phyloP scores from a whole-genome alignment of 2,888 invertebrate genomes.

The Diarsia dahlii region DNA sequence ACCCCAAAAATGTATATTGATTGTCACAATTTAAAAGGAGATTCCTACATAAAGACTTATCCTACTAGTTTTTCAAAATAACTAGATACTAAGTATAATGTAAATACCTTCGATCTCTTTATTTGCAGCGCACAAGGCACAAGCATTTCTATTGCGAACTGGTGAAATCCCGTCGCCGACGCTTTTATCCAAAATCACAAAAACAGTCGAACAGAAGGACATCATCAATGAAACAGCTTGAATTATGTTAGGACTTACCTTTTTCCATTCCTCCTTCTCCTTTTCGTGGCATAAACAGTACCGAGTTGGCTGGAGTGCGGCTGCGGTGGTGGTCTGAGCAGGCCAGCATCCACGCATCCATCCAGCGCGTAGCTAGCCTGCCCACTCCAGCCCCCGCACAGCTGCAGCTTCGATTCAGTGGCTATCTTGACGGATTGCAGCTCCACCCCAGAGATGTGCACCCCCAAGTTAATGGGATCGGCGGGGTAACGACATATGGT shows the following conservation, averaged over 20 bases:
- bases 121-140: neutral
- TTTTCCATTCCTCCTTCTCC: slow-evolving; percentile 98
- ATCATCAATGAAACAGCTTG: neutral
- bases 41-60: neutral
- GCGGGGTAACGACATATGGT: slow-evolving; percentile 55
- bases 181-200: neutral
- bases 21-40: no score
- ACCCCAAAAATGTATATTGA: neutral
- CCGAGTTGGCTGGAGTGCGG: slow-evolving; percentile 96
- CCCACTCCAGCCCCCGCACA: slow-evolving; percentile 87
- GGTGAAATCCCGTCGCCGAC: slow-evolving; percentile 22
- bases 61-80: neutral
- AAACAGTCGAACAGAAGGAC: no score
- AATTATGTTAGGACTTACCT: slow-evolving; percentile 92
- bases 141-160: neutral
- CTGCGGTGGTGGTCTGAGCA: slow-evolving; percentile 94
- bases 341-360: slow-evolving; percentile 95
- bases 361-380: slow-evolving; percentile 89
- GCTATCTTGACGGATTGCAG: slow-evolving; percentile 87
- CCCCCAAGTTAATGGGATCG: slow-evolving; percentile 51
- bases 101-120: neutral
- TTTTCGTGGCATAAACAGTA: slow-evolving; percentile 99
- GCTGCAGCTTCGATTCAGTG: slow-evolving; percentile 86
- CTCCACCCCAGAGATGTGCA: slow-evolving; percentile 56
- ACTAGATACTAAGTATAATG: neutral